Evolutionary conservation across 1,140 invertebrate genomes (phyloP), one percentile per base, ranked within the genome.

Genomic region (Drosophila kohkoa): DNA sequence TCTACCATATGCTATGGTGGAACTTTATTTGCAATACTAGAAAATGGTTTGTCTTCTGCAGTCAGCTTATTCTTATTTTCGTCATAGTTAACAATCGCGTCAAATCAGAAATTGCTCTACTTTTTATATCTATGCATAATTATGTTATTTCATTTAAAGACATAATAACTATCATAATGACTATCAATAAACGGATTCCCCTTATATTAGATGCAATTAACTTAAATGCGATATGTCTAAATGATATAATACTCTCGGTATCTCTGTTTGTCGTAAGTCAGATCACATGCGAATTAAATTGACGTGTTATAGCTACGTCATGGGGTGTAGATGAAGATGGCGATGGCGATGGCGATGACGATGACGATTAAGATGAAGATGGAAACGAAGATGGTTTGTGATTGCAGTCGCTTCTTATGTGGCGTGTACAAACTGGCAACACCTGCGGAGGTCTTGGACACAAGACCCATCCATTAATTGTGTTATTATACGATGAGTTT

Each of bases 401-500:
- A 41, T 57, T 57, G 54, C 54, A 57, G 35, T 57, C 35, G 35
- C 15, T 57, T n/a, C n/a, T n/a, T n/a, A 13, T 35, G 13, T 63
- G 16, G 60, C 62, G 38, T 65, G 48, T 64, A 48, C 32, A 49
- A 28, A 25, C 48, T 10, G 49, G 51, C 51, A 65, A 55, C 63
- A 65, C 52, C 64, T 67, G 64, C 38, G 13, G 8, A 80, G 64
- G 46, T 28, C 30, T 32, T 68, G 58, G 54, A 68, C 65, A 59
- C 25, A 68, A 60, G 60, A 81, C 69, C 43, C 43, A 15, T 59
- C 74, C 79, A 78, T 74, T 82, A 75, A 85, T 79, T 80, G 77
- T 85, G 69, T 79, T 85, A 85, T 85, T 85, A 85, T 85, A 74
- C 74, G 74, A 85, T 85, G 81, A 85, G 81, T 85, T 85, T 81